Conservation (phyloP, 1,140 invertebrate species). For the Chlorops oryzae region DNA sequence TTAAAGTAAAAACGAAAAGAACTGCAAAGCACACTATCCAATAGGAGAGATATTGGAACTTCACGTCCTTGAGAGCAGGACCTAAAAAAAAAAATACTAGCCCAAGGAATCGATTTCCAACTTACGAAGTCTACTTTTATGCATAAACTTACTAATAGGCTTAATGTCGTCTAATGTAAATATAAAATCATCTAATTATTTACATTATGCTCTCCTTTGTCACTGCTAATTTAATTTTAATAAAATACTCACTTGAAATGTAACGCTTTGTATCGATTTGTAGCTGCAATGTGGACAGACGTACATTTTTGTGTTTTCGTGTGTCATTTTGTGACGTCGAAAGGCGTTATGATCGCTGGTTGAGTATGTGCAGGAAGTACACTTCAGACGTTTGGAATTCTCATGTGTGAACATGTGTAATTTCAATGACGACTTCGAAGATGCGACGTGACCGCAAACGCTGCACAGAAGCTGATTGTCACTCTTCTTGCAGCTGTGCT, state of each 20-base stretch:
- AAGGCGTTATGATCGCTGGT: constrained; percentile 77
- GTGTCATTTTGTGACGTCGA: constrained; percentile 69
- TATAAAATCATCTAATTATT: neutral
- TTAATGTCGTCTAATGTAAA: constrained; percentile 3
- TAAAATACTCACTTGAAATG: constrained; percentile 52
- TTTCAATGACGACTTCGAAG: constrained; percentile 58
- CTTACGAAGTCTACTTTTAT: neutral
- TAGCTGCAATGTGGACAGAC: constrained; percentile 66
- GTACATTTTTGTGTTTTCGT: constrained; percentile 67
- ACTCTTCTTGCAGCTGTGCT: constrained; percentile 39
- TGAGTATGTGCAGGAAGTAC: constrained; percentile 67
- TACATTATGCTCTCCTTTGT: no score
- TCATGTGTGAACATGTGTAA: constrained; percentile 62
- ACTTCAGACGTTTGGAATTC: constrained; percentile 78
- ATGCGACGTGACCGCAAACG: constrained; percentile 63
- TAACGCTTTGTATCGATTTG: constrained; percentile 60
- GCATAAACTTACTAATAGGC: neutral
- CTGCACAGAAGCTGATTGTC: constrained; percentile 57
- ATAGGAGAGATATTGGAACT: neutral
- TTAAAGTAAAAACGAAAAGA: neutral
- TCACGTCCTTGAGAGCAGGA: no score
- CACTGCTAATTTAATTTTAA: neutral
- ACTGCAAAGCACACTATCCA: neutral
- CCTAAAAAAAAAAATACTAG: no score
- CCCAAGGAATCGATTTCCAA: no score